A percentile compares a stretch with the other conserved stretches of the same genome.
These are phyloP conservation scores for Amia ocellicauda DNA, from an alignment of 2,113 vertebrate species.

Conservation along the genomic window DNA sequence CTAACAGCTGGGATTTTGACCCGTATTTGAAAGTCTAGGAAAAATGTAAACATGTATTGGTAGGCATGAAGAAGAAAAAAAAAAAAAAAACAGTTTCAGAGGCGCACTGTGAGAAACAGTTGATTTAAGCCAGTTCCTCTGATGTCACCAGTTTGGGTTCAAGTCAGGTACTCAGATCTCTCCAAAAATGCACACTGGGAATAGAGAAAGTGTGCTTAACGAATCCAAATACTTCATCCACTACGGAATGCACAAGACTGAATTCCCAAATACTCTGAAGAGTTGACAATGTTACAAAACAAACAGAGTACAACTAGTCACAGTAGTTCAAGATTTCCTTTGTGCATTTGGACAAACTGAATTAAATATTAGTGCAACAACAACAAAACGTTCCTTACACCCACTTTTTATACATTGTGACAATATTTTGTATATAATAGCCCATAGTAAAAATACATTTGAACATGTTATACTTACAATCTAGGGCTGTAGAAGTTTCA, in stretches of 20 bases:
- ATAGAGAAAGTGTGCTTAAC: background rate
- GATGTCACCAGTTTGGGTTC: background rate
- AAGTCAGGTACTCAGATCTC: background rate
- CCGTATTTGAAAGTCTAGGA: background rate
- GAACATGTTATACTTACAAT: too few relatives aligned
- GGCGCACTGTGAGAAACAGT: background rate
- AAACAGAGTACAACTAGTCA: background rate
- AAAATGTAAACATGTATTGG: background rate
- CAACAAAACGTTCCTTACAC: too few relatives aligned
- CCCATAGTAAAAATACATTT: too few relatives aligned
- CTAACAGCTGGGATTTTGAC: background rate
- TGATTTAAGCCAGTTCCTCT: slow-evolving; percentile 7
- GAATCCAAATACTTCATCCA: slow-evolving; percentile 3
- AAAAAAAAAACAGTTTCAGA: background rate
- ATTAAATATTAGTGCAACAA: background rate
- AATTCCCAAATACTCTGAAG: slow-evolving; percentile 7
- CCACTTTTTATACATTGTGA: too few relatives aligned
- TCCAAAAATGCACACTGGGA: background rate
- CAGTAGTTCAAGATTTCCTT: too few relatives aligned
- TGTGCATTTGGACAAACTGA: background rate
- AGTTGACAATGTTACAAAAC: background rate
- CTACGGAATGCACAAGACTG: background rate
- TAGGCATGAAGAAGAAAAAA: too few relatives aligned
- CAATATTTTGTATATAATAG: too few relatives aligned
- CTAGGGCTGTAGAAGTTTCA: too few relatives aligned